A percentile compares a stretch with the other conserved stretches of the same genome.
Evolutionary conservation across 2,888 invertebrate genomes (phyloP).

Genomic region (Trachelus troglodyta): DNA sequence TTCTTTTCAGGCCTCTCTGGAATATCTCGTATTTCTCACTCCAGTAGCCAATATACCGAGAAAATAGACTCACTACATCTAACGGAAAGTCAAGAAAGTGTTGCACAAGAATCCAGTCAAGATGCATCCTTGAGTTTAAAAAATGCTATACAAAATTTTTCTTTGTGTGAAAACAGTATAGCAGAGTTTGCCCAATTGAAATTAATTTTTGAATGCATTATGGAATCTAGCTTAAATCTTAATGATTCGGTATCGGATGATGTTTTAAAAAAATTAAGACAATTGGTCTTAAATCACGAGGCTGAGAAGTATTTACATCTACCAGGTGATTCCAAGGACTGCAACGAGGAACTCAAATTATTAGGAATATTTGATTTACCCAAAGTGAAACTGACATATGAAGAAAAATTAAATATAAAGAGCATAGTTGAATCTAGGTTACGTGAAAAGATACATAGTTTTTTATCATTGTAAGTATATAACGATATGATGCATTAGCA

Average conservation of each 20-base stretch:
- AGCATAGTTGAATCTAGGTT: constrained; percentile 51
- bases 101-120: constrained; percentile 21
- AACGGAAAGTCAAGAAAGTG: constrained; percentile 31
- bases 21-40: constrained; percentile 49
- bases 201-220: constrained; percentile 48
- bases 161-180: constrained; percentile 43
- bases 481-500: constrained; percentile 5
- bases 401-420: constrained; percentile 56
- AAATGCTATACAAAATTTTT: constrained; percentile 36
- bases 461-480: constrained; percentile 46
- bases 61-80: constrained; percentile 39
- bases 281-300: constrained; percentile 42
- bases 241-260: constrained; percentile 29
- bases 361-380: constrained; percentile 53
- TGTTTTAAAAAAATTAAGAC: constrained; percentile 42
- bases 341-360: constrained; percentile 41
- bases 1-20: constrained; percentile 46
- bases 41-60: constrained; percentile 34
- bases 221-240: constrained; percentile 31
- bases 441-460: constrained; percentile 47
- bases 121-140: constrained; percentile 17
- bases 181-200: constrained; percentile 41
- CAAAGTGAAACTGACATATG: constrained; percentile 50
- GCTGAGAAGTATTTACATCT: constrained; percentile 49
- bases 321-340: constrained; percentile 34